Base-by-base conservation (phyloP, 2,113 vertebrate species). In the Guaruba guarouba region DNA sequence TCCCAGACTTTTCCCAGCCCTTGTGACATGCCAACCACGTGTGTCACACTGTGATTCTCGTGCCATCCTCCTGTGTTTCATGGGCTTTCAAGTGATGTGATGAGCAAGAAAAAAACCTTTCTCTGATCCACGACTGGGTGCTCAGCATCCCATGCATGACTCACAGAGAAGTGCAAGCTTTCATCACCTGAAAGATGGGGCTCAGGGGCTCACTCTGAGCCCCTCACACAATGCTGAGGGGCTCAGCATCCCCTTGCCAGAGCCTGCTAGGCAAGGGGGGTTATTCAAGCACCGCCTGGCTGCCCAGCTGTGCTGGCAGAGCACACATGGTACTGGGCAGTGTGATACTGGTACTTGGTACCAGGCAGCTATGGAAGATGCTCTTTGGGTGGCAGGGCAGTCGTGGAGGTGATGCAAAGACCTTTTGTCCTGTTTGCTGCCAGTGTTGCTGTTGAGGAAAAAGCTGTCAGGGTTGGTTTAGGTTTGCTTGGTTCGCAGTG, bases 351-450 rank as follows among this genome's bases (percentile, higher is more conserved):
- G 33, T 62, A 35, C 37, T 37, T 28, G 66, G 13, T 28, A 6
- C 29, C 2, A n/a, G 24, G 51, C 10, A 57, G 44, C 61, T 27
- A 12, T 43, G 22, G 48, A 39, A 28, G 41, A 29, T n/a, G 67
- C 16, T 75, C 28, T 44, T 29, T 51, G 9, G 6, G 63, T 20
- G 27, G 7, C 9, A 0, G 1, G 27, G 68, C 1, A 1, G n/a
- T 15, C 3, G 0, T 11, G n/a, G n/a, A 61, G 54, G 41, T 23
- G 92, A 70, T 62, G 43, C 37, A 41, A n/a, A 73, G 57, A 63
- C 37, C 6, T 1, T 46, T 78, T 9, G 3, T 88, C 51, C 77
- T 20, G 49, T 83, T 90, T 75, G 64, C 35, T 54, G 55, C 62
- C 31, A 67, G 4, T 19, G 23, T 17, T 52, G 55, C 43, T 43